phyloP scores from a whole-genome alignment of 2,797 vertebrate genomes.

The Epinephelus awoara region DNA sequence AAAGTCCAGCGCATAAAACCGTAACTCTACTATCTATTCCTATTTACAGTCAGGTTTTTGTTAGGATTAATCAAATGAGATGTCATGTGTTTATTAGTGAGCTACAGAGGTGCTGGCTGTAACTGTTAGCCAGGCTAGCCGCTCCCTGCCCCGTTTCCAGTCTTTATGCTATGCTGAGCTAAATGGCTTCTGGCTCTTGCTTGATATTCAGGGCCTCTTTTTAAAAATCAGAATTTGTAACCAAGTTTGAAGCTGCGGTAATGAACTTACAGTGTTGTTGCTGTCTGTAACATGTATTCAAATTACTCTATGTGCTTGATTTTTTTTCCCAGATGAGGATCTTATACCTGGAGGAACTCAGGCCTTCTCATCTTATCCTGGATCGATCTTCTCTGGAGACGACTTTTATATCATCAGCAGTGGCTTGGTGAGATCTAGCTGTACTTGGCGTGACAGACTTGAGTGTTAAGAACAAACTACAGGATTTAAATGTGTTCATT shows the following conservation, averaged over 20 bases:
- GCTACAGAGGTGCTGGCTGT: background rate
- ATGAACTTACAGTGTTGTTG: background rate
- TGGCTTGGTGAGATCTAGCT: slow-evolving; percentile 88
- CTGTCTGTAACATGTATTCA: background rate
- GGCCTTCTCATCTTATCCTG: slow-evolving; percentile 95
- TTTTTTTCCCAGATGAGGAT: slow-evolving; percentile 59
- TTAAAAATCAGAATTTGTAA: background rate
- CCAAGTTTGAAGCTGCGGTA: background rate
- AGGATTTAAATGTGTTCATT: background rate
- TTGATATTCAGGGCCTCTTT: background rate
- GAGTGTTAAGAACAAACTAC: background rate
- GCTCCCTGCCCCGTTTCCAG: no score
- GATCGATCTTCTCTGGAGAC: slow-evolving; percentile 93
- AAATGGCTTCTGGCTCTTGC: background rate
- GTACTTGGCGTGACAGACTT: background rate
- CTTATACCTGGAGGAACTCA: slow-evolving; percentile 87
- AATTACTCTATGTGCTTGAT: slow-evolving; percentile 5
- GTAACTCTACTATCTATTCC: background rate
- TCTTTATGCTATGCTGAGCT: background rate
- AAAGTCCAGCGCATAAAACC: background rate
- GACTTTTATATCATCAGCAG: slow-evolving; percentile 97
- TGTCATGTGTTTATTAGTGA: background rate
- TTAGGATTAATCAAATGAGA: background rate
- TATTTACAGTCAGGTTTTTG: background rate
- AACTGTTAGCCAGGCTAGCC: background rate